Evolutionary conservation across 2,888 invertebrate species (phyloP).

Genomic region (Sinohyriopsis cumingii): DNA sequence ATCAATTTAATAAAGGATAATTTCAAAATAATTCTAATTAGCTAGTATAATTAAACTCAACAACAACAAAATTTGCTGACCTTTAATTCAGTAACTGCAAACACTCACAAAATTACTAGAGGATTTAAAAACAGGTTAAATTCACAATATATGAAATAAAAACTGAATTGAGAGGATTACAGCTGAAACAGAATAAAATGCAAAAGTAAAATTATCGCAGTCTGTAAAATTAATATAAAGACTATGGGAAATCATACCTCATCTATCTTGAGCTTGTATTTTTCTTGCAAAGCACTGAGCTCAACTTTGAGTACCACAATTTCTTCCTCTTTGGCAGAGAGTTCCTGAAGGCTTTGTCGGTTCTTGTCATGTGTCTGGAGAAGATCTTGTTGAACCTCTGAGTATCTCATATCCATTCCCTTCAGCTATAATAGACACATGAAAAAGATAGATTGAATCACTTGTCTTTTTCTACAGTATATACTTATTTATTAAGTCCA

Average conservation of each 20-base stretch:
- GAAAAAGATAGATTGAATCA: neutral
- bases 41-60: too few relatives aligned
- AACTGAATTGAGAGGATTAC: too few relatives aligned
- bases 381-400: constrained; percentile 61
- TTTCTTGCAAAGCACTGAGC: constrained; percentile 64
- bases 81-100: too few relatives aligned
- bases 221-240: too few relatives aligned
- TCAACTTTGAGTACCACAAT: constrained; percentile 66
- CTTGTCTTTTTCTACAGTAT: neutral
- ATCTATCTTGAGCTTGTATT: constrained; percentile 58
- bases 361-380: constrained; percentile 62
- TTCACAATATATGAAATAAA: too few relatives aligned
- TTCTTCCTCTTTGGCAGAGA: constrained; percentile 67
- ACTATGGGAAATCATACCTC: constrained; percentile 50
- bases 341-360: constrained; percentile 62
- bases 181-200: too few relatives aligned
- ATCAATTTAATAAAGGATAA: too few relatives aligned
- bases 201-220: too few relatives aligned
- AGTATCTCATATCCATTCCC: constrained; percentile 62
- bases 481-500: neutral
- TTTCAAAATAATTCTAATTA: too few relatives aligned
- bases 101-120: too few relatives aligned
- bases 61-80: too few relatives aligned
- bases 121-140: too few relatives aligned
- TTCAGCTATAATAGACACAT: constrained; percentile 43